A percentile compares a stretch with the other conserved stretches of the same genome.
These are phyloP conservation scores for Clanis bilineata DNA, from an alignment of 2,888 invertebrate genomes.

Conservation along the genomic window DNA sequence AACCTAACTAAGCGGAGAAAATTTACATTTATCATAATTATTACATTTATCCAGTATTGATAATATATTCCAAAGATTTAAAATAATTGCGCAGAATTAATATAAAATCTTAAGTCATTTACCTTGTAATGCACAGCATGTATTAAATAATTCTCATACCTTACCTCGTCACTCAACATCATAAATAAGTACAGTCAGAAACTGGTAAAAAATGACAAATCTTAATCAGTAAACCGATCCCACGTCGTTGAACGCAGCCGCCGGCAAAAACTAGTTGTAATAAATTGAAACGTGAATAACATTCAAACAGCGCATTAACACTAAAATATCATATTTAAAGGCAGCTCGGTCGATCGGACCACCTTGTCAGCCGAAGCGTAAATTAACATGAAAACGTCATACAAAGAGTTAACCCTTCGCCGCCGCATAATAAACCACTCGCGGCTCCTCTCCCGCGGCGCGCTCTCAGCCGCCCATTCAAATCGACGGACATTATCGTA, in stretches of 20 bases:
- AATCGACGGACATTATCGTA: conserved; percentile 75
- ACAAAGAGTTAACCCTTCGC: conserved; percentile 77
- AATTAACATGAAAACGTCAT: conserved; percentile 73
- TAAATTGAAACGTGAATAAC: conserved; percentile 52
- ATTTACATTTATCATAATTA: too few species aligned
- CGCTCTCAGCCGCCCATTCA: conserved; percentile 64
- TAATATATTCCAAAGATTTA: background rate
- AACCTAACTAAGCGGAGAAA: too few species aligned
- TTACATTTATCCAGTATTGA: too few species aligned
- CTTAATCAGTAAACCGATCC: conserved; percentile 18
- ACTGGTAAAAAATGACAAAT: background rate
- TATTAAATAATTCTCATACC: background rate
- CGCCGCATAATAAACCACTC: conserved; percentile 66
- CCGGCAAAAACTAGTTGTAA: conserved; percentile 41
- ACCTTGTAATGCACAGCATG: background rate
- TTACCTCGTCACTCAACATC: background rate
- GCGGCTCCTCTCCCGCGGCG: conserved; percentile 61
- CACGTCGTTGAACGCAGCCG: conserved; percentile 21
- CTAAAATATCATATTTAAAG: conserved; percentile 74
- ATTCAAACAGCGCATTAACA: conserved; percentile 67
- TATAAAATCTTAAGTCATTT: background rate
- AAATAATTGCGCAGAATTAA: background rate
- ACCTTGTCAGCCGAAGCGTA: conserved; percentile 71
- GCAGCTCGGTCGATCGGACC: conserved; percentile 55
- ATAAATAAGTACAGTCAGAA: background rate